Base-by-base conservation (phyloP, 2,888 invertebrate species). In the Cheilosia urbana region DNA sequence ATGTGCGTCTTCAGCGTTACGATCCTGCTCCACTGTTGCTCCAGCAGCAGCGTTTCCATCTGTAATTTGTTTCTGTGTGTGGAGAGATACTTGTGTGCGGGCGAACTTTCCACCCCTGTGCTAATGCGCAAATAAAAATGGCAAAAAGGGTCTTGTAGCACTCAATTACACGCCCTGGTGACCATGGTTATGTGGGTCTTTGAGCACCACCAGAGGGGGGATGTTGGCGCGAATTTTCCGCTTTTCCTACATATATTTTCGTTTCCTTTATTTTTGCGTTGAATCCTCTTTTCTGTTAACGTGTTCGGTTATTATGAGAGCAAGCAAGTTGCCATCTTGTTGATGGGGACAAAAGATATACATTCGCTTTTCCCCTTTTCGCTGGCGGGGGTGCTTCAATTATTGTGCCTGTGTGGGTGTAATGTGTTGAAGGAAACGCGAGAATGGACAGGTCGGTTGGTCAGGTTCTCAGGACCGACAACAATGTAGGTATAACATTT, bases 151-250 rank as follows among this genome's bases (percentile, higher is more conserved):
- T 91, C 91, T 91, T 91, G 92, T 92, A 91, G 91, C 92, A 92
- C 92, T 91, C 92, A 92, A 92, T 92, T 92, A 92, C 91, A 92
- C 92, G 92, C 92, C 92, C 91, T 89, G 91, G 91, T 91, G 92
- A 92, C 91, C 92, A 91, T 82, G 73, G 73, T 49, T 69, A 80
- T 73, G 73, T 84, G 79, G 66, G 66, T 21, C 37, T 51, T 37
- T 37, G 71, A 53, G 42, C 71, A 49, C 55, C 55, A 73, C 63
- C 66, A 57, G 34, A 6, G 57, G 77, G 65, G 55, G 34, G 66
- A 62, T 81, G 76, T 55, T 72, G 51, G 72, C 72, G 72, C 68
- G 77, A 72, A 58, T 58, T 79, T 42, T 82, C 69, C 62, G 57
- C 72, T 82, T 62, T 72, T 47, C 82, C 77, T 73, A 75, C 81